phyloP scores from a whole-genome alignment of 2,113 vertebrate species.

The cattle (Bos taurus) region DNA sequence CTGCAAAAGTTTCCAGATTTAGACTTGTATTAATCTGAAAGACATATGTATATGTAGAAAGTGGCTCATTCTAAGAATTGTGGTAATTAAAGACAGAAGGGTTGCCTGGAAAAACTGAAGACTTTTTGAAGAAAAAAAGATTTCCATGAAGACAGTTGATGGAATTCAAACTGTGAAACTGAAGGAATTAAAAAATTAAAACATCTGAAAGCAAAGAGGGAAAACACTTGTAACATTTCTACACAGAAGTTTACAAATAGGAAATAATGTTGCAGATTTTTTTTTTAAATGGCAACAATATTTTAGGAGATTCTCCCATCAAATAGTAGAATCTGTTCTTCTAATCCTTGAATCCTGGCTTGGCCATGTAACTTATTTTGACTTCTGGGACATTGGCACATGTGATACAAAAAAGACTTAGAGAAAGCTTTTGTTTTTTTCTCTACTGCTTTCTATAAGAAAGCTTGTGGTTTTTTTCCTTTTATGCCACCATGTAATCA shows the following conservation, averaged over 20 bases:
- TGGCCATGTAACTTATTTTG: not conserved
- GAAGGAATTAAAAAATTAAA: slow-evolving; percentile 18
- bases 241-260: slow-evolving; percentile 39
- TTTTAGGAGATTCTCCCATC: not conserved
- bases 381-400: not conserved
- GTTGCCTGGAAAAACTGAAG: not conserved
- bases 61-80: not conserved
- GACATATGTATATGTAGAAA: not conserved
- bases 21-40: not conserved
- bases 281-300: not conserved
- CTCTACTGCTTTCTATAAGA: not conserved
- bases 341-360: not conserved
- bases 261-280: slow-evolving; percentile 18
- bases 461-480: not conserved
- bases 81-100: not conserved
- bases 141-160: not conserved
- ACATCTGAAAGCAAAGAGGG: slow-evolving; percentile 37
- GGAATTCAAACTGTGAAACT: not conserved
- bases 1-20: slow-evolving; percentile 9
- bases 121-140: not conserved
- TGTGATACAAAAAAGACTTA: not conserved
- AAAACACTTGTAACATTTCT: slow-evolving; percentile 39
- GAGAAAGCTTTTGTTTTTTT: not conserved
- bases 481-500: not conserved
- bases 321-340: not conserved